phyloP scores from a whole-genome alignment of 2,797 vertebrate genomes.

The Dryobates pubescens region DNA sequence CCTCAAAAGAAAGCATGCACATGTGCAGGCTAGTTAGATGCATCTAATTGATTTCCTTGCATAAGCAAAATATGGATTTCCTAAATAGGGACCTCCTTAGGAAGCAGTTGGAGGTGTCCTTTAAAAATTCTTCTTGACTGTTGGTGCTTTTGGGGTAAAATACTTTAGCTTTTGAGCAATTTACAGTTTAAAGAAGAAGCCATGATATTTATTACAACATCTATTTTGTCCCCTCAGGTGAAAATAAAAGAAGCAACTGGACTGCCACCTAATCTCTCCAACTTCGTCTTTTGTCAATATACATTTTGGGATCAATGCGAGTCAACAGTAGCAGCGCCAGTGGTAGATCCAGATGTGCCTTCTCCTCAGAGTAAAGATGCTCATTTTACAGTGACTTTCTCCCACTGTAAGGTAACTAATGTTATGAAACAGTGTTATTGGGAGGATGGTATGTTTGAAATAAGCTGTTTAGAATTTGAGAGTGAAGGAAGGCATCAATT shows the following conservation, averaged over 20 bases:
- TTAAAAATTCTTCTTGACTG: background rate
- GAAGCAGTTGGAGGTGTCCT: background rate
- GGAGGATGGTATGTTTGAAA: background rate
- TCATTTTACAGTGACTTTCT: slow-evolving; percentile 91
- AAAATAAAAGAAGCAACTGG: slow-evolving; percentile 95
- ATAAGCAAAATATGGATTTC: background rate
- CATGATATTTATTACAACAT: background rate
- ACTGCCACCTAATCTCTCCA: slow-evolving; percentile 92
- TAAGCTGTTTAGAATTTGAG: background rate
- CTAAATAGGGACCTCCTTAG: background rate
- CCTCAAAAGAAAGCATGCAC: background rate
- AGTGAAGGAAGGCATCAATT: background rate
- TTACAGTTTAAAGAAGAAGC: background rate
- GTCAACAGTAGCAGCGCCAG: slow-evolving; percentile 91
- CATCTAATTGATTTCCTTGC: background rate
- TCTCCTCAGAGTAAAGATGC: slow-evolving; percentile 85
- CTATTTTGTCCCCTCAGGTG: slow-evolving; percentile 80
- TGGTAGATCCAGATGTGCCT: slow-evolving; percentile 93
- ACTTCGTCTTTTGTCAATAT: slow-evolving; percentile 99
- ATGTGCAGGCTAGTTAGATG: background rate
- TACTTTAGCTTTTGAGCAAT: background rate
- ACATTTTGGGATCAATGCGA: slow-evolving; percentile 94
- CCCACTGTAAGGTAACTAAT: slow-evolving; percentile 88
- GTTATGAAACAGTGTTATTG: background rate
- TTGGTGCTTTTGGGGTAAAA: background rate